Evolutionary conservation across 2,797 vertebrate species (phyloP), one percentile per base, ranked within the genome.

Genomic region (Acrossocheilus wenchowensis): DNA sequence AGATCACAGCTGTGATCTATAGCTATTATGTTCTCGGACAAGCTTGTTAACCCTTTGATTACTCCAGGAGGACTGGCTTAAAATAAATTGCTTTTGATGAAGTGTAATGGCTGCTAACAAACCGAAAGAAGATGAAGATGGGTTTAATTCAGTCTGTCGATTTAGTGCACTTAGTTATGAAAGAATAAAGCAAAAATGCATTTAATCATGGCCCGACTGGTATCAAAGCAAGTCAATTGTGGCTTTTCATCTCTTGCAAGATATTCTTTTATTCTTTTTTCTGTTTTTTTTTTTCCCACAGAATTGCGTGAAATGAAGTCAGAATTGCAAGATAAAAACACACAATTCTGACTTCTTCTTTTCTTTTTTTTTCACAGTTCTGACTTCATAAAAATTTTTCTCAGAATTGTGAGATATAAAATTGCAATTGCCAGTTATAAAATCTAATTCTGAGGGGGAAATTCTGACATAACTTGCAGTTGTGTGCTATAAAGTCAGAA

Each of bases 1-100:
- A 72, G 69, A 73, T 73, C 68, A 8, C 39, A 57, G 69, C 68
- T 83, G 34, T 83, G 81, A 83, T 83, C 81, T 52, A 52, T 52
- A 64, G 80, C 62, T 21, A 69, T 71, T 81, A 71, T 73, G 39
- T 60, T 73, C 69, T 73, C 5, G 2, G 50, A 43, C 52, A 73
- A 82, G 81, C 48, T 8, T 41, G 45, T 52, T 72, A 82, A 78
- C 75, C 52, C 75, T 57, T 41, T 23, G 19, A 79, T 57, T 62
- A 39, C 54, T 60, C 77, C 36, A 23, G 77, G 52, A 62, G 52
- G 77, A 41, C 77, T 43, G 36, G 77, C 15, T 52, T 75, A 43
- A 30, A 60, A n/a, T 34, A 81, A 52, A 52, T 39, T 15, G 48
- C 43, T 60, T n/a, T 57, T 71, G n/a, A 83, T 78, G 34, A 45